Base-by-base conservation (phyloP, 2,888 invertebrate genomes). In the Calameuta filiformis region DNA sequence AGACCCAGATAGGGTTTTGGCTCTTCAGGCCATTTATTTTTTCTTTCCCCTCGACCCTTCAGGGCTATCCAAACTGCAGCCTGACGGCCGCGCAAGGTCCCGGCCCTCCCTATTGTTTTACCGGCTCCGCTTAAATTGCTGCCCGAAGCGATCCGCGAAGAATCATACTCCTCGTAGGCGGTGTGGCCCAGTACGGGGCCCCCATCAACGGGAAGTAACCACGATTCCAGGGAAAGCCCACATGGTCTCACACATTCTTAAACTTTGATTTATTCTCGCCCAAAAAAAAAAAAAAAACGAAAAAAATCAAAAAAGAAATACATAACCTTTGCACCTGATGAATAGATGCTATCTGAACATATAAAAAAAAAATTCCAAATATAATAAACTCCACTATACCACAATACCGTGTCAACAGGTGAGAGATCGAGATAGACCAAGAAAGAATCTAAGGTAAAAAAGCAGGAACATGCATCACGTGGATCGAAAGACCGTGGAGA, bases 1-100 rank as follows among this genome's bases (percentile, higher is more conserved):
- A 34, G 69, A 35, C 69, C 68, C 75, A 68, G 34, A 68, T 73
- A 85, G 85, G 83, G 80, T 86, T 87, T 85, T 82, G 86, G 82
- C 81, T 86, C 86, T 84, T 79, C 80, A 83, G 85, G 86, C 87
- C 87, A 88, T 88, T 88, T 87, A 87, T 86, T 88, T 87, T 86
- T 81, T 86, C 87, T 87, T 85, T 87, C 84, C 80, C 83, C 80
- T 76, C 85, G 83, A 82, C 80, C 86, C 87, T 87, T 81, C 87
- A 83, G 86, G 88, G 87, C 87, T 87, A 84, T 85, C 87, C 87
- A 85, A 87, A 87, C 86, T 86, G 83, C 83, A 85, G 80, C 80
- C 84, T 83, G 83, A 82, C 83, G 85, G 81, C 80, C 82, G 80
- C 83, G 81, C 82, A 81, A 80, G 71, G 71, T 31, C 31, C 9